Evolutionary conservation across 2,797 vertebrate species (phyloP).

Genomic region (Lutjanus campechanus): DNA sequence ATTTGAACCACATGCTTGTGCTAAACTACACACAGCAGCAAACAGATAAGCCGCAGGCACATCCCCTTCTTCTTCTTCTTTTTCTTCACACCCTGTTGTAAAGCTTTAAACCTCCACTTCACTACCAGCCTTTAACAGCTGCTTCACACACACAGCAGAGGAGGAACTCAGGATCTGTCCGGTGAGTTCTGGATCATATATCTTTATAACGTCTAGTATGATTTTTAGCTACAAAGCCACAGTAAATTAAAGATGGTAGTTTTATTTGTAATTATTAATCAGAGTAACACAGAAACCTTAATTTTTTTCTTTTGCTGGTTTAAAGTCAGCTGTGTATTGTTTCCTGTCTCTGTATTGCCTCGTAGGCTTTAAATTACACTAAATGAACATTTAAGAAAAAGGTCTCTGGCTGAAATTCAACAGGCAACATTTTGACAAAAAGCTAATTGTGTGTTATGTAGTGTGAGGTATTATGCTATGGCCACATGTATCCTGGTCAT

Average conservation of each 20-base stretch:
- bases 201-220: not conserved
- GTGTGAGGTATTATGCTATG: too few relatives aligned
- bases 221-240: not conserved
- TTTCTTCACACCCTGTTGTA: not conserved
- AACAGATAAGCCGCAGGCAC: constrained; percentile 35
- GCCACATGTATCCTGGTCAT: too few relatives aligned
- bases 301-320: not conserved
- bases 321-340: not conserved
- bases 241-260: not conserved
- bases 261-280: not conserved
- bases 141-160: constrained; percentile 17
- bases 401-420: not conserved
- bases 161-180: not conserved
- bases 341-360: not conserved
- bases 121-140: constrained; percentile 31
- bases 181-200: constrained; percentile 31
- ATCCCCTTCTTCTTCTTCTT: not conserved
- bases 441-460: not conserved
- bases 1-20: constrained; percentile 47
- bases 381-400: not conserved
- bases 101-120: constrained; percentile 24
- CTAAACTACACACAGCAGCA: constrained; percentile 14
- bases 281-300: not conserved
- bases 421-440: not conserved
- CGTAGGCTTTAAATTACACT: not conserved